phyloP scores from a whole-genome alignment of 2,113 vertebrate genomes.

The Sterrhoptilus dennistouni region DNA sequence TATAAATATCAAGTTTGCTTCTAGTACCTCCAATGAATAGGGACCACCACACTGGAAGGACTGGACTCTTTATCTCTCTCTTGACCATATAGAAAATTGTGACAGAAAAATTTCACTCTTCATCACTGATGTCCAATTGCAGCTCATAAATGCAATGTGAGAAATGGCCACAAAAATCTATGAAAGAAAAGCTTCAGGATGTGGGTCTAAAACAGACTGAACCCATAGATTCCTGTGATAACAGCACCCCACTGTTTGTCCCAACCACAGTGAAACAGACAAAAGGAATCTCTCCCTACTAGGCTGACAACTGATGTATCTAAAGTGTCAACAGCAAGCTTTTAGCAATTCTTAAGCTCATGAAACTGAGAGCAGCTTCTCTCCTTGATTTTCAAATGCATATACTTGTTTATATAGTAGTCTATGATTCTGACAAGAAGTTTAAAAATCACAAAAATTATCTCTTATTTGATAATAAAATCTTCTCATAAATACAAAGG shows the following conservation, averaged over 20 bases:
- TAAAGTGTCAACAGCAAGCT: not conserved
- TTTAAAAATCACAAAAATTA: not conserved
- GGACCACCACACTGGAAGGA: not conserved
- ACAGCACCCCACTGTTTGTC: no score
- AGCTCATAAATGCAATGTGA: not conserved
- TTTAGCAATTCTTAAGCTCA: not conserved
- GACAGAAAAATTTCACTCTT: not conserved
- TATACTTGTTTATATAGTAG: not conserved
- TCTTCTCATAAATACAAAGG: not conserved
- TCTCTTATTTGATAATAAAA: not conserved
- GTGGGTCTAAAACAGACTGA: not conserved
- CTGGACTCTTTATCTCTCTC: not conserved
- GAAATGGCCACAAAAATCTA: not conserved
- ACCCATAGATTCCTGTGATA: fast-evolving
- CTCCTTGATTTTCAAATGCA: not conserved
- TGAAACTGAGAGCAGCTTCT: not conserved
- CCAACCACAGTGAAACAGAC: not conserved
- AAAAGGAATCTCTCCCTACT: not conserved
- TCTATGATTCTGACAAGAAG: not conserved
- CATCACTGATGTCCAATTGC: fast-evolving
- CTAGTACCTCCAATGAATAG: not conserved
- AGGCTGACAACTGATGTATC: not conserved
- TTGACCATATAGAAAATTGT: fast-evolving
- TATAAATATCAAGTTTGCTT: not conserved
- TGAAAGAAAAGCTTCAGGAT: not conserved